Percentiles rank a stretch among this genome's conserved stretches.
Conservation (phyloP, 2,888 invertebrate genomes). For the Catocala fraxini region DNA sequence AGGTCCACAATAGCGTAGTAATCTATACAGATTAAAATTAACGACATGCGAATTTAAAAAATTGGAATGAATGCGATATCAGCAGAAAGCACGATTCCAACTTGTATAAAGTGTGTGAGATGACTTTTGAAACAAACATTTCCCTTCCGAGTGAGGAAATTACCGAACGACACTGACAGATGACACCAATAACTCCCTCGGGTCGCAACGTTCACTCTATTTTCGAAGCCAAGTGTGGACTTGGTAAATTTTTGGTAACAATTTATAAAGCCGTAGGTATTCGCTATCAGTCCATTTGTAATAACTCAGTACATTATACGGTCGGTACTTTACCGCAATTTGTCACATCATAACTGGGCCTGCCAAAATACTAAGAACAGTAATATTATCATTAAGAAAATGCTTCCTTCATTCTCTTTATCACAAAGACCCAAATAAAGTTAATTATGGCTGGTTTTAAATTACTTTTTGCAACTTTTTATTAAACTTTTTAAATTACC, state of each 20-base stretch:
- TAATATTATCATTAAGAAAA: slow-evolving; percentile 39
- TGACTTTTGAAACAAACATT: slow-evolving; percentile 79
- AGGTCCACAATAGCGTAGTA: slow-evolving; percentile 14
- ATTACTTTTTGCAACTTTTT: slow-evolving; percentile 59
- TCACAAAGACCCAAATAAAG: slow-evolving; percentile 59
- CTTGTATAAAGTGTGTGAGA: slow-evolving; percentile 68
- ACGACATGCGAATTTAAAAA: slow-evolving; percentile 22
- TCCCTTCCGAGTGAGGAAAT: slow-evolving; percentile 74
- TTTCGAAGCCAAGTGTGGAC: slow-evolving; percentile 63
- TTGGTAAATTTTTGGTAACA: slow-evolving; percentile 56
- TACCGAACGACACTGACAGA: slow-evolving; percentile 81
- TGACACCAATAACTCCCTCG: slow-evolving; percentile 78
- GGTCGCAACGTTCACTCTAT: slow-evolving; percentile 66
- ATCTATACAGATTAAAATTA: slow-evolving; percentile 23
- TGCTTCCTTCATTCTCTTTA: slow-evolving; percentile 52
- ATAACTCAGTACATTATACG: slow-evolving; percentile 15
- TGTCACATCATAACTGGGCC: slow-evolving; percentile 27
- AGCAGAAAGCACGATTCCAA: slow-evolving; percentile 50
- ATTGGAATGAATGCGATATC: slow-evolving; percentile 44
- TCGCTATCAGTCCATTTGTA: slow-evolving; percentile 33
- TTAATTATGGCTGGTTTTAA: slow-evolving; percentile 64
- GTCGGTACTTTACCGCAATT: slow-evolving; percentile 23
- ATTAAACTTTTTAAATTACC: slow-evolving; percentile 64
- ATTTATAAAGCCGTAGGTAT: slow-evolving; percentile 47
- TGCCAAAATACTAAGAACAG: slow-evolving; percentile 26